Conservation (phyloP, 2,113 vertebrate genomes). For the Grammomys surdaster region DNA sequence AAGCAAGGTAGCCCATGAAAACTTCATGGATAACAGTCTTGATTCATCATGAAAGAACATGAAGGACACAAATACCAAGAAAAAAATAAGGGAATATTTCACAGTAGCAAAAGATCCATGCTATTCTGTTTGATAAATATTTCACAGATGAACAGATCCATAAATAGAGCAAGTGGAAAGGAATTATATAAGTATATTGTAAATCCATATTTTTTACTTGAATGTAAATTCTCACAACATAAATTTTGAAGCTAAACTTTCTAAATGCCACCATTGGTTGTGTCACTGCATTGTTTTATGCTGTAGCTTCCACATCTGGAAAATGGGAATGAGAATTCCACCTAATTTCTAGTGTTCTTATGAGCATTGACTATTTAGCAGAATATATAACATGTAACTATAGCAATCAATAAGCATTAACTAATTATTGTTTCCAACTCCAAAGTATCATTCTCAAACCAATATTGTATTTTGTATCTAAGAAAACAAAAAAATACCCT, state of each 20-base stretch:
- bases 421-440: neutral
- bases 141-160: neutral
- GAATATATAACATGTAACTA: neutral
- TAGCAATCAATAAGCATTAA: neutral
- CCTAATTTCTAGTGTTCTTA: neutral
- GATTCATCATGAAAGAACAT: neutral
- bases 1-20: neutral
- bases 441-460: neutral
- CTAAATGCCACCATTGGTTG: neutral
- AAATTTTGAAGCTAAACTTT: neutral
- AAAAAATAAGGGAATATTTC: neutral
- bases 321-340: neutral
- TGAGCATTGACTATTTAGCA: neutral
- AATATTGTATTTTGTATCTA: neutral
- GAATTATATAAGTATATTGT: neutral
- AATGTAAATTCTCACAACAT: neutral
- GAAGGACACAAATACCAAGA: neutral
- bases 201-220: neutral
- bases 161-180: neutral
- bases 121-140: neutral
- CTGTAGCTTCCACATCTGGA: neutral
- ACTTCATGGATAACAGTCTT: neutral
- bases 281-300: neutral
- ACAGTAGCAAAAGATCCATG: neutral
- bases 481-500: neutral